Base-by-base conservation (phyloP, 2,797 vertebrate genomes). In the Anguilla megastoma region DNA sequence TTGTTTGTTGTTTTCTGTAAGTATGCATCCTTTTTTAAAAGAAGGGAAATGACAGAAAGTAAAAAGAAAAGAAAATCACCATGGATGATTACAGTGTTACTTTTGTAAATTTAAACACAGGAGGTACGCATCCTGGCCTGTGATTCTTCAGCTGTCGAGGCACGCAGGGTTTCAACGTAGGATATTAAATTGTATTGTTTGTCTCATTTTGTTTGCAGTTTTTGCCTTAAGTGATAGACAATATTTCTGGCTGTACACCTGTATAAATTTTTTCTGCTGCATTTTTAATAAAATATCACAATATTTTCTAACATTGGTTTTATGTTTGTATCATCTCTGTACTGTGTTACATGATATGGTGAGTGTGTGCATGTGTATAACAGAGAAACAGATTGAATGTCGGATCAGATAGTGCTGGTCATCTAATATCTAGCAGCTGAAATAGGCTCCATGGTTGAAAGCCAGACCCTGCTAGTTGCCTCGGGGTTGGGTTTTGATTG, bases 241-340 rank as follows among this genome's bases (percentile, higher is more conserved):
- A 97, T 97, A 97, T 98, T 97, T 98, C 97, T 98, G 97, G 97
- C 97, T 98, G 97, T 97, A 97, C 95, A 97, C 97, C 96, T 98
- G 97, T 98, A 98, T 97, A 97, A 97, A 98, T 92, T 96, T 98
- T 96, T 98, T 98, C 97, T 98, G 97, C 97, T 96, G 96, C 97
- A 96, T 98, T 99, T 98, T 98, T 98, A 98, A 98, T 98, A 98
- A 99, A 99, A 97, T 96, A 98, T 97, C 96, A 97, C 96, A 95
- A 96, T 98, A 98, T 99, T 99, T 99, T 99, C 97, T 98, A 99
- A 97, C 95, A 96, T 96, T 95, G 94, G 92, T 91, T 93, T 91
- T 0, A 92, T 93, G 92, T 93, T 92, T 10, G 2, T 90, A 56
- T 88, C 24, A 58, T 41, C 69, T 58, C 52, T 60, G 82, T 84